Evolutionary conservation across 37 sponge, comb jelly and placozoan genomes (phyloP), one percentile per base, ranked within the genome.

Genomic region (Hexactinellida sp.): DNA sequence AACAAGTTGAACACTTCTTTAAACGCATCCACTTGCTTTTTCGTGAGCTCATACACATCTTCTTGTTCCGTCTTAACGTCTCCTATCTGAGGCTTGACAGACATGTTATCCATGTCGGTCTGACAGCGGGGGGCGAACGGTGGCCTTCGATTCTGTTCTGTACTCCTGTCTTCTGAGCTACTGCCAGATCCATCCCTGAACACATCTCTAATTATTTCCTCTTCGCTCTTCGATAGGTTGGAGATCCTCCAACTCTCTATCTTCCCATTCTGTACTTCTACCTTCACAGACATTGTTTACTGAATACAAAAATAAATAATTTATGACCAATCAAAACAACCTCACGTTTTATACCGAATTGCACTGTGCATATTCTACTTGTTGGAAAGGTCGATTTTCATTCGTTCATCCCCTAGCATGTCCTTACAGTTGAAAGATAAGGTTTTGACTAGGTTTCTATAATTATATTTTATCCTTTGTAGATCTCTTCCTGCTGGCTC

Each of bases 1-100:
- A 91, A 91, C n/a, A 91, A 76, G 35, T 86, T 88, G 85, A 91
- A 91, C 36, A 88, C 91, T 71, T 91, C 91, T 0, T 36, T 87
- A 37, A 91, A 91, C 0, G 91, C 91, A 3, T 63, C 76, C 34
- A 63, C 76, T n/a, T 63, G 76, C 30, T 63, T 63, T 23, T 63
- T 63, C 13, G 76, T 63, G 34, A 63, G 47, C 34, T n/a, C 76
- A n/a, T 28, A 63, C 34, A 63, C 34, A 32, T 63, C 34, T 23
- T 63, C 76, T 63, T 63, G 76, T 63, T 3, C 13, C 34, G 28
- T 23, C 13, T 63, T 63, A 7, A 63, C 28, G 30, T 63, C 76
- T 7, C 21, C 30, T n/a, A 10, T 10, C 5, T 10, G 76, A 63
- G 30, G 76, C 34, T 63, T 63, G 21, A n/a, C 76, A 63, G 76